These are phyloP conservation scores for Cryptoleucopteryx plumbea DNA, from an alignment of 2,113 vertebrate species.

Conservation along the genomic window DNA sequence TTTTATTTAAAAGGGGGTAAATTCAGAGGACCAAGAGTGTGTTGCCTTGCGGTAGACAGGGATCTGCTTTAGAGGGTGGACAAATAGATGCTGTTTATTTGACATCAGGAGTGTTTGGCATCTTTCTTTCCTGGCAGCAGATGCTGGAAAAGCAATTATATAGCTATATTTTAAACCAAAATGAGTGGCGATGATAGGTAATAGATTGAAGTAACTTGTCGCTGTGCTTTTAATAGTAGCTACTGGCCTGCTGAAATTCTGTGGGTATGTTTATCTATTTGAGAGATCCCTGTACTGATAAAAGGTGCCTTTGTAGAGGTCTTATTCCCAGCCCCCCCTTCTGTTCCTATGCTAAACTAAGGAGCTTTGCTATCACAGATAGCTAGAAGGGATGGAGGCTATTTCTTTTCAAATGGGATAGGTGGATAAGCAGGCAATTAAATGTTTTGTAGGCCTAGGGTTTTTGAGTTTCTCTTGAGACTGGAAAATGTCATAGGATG, in stretches of 20 bases:
- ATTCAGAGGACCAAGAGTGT: background rate
- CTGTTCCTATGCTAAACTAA: background rate
- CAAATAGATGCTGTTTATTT: background rate
- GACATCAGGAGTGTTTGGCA: background rate
- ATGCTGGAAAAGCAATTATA: background rate
- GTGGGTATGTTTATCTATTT: background rate
- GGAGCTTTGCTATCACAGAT: background rate
- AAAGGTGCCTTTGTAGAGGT: slow-evolving; percentile 20
- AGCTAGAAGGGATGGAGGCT: background rate
- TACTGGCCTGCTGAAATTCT: background rate
- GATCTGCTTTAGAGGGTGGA: background rate
- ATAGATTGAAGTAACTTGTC: background rate
- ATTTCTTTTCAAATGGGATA: background rate
- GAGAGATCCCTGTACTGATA: background rate
- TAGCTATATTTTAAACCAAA: background rate
- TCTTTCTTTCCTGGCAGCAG: background rate
- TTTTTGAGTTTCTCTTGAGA: background rate
- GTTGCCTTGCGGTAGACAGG: fast-evolving
- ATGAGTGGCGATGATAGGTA: background rate
- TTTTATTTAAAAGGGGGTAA: fast-evolving
- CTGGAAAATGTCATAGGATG: background rate
- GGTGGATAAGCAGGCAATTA: background rate
- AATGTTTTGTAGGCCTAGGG: background rate
- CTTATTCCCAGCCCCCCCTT: background rate
- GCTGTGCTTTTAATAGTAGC: background rate